Percentiles rank a stretch among this genome's conserved stretches.
These are phyloP conservation scores for Sinohyriopsis cumingii DNA, from an alignment of 2,888 invertebrate species.

Conservation along the genomic window DNA sequence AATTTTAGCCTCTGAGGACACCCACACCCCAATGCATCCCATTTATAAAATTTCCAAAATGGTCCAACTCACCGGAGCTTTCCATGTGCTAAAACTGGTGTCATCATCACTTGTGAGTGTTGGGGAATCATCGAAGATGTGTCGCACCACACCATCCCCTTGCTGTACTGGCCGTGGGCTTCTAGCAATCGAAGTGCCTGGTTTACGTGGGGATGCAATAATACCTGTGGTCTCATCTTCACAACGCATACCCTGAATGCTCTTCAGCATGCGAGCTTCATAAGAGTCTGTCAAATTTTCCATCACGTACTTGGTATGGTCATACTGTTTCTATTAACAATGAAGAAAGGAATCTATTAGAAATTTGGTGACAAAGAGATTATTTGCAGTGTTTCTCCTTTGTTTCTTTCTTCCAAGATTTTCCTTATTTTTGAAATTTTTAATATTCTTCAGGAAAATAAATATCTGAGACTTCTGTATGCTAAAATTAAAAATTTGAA, in stretches of 20 bases:
- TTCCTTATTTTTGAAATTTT: too few species aligned
- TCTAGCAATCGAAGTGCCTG: not conserved
- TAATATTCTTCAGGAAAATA: too few species aligned
- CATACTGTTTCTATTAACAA: constrained; percentile 55
- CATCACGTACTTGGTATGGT: constrained; percentile 58
- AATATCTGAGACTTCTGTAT: too few species aligned
- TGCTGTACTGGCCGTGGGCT: constrained; percentile 11
- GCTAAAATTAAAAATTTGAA: too few species aligned
- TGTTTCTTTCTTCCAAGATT: too few species aligned
- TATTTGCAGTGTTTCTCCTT: too few species aligned
- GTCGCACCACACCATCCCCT: constrained; percentile 17
- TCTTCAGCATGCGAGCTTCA: constrained; percentile 66
- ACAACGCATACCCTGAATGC: constrained; percentile 58
- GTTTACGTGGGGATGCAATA: constrained; percentile 17
- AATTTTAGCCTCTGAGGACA: too few species aligned
- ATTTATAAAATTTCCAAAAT: too few species aligned
- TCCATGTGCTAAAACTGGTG: constrained; percentile 65
- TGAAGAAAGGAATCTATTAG: not conserved
- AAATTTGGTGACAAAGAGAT: not conserved
- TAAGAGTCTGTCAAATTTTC: constrained; percentile 65
- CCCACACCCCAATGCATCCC: too few species aligned
- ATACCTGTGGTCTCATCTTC: constrained; percentile 41
- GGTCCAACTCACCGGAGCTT: constrained; percentile 54
- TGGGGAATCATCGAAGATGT: constrained; percentile 56
- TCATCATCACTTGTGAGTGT: constrained; percentile 63